Conservation (phyloP, 2,888 invertebrate genomes). For the Erynnis tages region DNA sequence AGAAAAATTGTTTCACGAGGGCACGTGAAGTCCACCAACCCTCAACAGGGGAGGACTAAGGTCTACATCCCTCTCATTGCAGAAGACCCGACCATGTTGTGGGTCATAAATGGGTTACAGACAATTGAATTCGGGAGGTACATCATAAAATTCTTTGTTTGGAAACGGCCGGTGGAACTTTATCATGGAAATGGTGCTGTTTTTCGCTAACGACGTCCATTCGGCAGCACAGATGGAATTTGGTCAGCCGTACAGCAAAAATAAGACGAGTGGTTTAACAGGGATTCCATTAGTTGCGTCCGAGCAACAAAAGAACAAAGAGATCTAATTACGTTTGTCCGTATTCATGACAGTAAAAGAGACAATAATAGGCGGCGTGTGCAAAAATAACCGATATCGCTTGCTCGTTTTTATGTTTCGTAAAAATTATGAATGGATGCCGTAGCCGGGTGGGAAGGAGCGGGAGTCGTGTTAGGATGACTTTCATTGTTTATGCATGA, state of each 20-base stretch:
- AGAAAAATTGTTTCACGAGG: no score
- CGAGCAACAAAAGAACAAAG: slow-evolving; percentile 5
- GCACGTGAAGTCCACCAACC: no score
- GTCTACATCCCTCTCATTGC: no score
- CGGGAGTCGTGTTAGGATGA: slow-evolving; percentile 43
- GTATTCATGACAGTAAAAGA: slow-evolving; percentile 35
- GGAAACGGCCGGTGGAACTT: neutral
- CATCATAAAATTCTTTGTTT: neutral
- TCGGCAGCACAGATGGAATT: neutral
- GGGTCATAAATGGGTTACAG: no score
- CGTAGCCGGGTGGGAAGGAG: slow-evolving; percentile 40
- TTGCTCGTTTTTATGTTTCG: no score
- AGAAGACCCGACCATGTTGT: no score
- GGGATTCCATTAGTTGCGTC: neutral
- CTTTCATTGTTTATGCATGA: slow-evolving; percentile 70
- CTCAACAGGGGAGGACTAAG: no score
- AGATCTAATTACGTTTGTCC: slow-evolving; percentile 12
- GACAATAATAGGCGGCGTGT: neutral
- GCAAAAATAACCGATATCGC: no score
- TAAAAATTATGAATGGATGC: no score
- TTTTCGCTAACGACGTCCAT: neutral
- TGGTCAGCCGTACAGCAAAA: neutral
- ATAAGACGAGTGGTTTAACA: neutral
- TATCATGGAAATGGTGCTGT: neutral
- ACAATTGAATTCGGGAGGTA: neutral